Evolutionary conservation across 2,797 vertebrate genomes (phyloP).

Genomic region (Spheniscus humboldti): DNA sequence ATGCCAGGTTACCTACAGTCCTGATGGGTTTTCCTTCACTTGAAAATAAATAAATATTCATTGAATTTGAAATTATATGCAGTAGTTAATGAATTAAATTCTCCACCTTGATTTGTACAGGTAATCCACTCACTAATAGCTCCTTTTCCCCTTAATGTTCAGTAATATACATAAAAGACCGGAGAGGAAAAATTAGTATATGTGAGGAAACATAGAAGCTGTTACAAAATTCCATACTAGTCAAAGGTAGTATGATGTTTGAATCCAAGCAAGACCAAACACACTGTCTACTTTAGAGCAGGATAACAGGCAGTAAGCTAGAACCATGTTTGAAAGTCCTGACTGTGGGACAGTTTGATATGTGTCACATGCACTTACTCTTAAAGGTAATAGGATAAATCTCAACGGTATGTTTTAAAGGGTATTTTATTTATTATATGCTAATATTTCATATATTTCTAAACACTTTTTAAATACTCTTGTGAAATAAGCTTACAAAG

Average conservation of each 20-base stretch:
- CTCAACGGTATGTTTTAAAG: background rate
- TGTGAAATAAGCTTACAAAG: background rate
- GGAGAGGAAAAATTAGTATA: background rate
- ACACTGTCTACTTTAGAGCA: constrained; percentile 9
- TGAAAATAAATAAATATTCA: background rate
- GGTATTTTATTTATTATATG: background rate
- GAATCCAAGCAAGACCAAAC: background rate
- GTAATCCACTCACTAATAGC: background rate
- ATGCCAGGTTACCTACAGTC: background rate
- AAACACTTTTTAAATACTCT: background rate
- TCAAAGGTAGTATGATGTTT: background rate
- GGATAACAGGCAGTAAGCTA: background rate
- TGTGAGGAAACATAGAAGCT: background rate
- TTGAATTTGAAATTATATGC: background rate
- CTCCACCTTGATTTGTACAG: background rate
- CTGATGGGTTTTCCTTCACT: background rate
- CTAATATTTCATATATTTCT: background rate
- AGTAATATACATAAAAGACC: background rate
- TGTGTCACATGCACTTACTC: constrained; percentile 28
- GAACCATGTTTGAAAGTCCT: constrained; percentile 1
- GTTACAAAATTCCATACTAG: background rate
- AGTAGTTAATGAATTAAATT: background rate
- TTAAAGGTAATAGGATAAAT: background rate
- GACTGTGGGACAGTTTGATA: background rate
- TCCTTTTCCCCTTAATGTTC: background rate